These are phyloP conservation scores for Ephestia elutella DNA, from an alignment of 1,140 invertebrate genomes.

Conservation along the genomic window DNA sequence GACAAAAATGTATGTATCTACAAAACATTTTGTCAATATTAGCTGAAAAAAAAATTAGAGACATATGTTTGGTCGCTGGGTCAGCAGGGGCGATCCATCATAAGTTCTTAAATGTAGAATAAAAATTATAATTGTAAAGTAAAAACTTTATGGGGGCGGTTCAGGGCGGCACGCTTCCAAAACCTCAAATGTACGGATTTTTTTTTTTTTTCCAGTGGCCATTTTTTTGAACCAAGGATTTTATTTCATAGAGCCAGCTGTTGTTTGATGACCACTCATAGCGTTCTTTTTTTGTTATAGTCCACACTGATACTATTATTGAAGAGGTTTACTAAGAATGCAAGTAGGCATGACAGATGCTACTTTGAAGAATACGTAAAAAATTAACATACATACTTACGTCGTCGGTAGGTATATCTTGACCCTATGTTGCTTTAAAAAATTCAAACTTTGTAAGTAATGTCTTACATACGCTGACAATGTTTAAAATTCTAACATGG, in stretches of 20 bases:
- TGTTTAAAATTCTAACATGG: background rate
- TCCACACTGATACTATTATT: constrained; percentile 48
- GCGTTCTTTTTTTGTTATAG: constrained; percentile 40
- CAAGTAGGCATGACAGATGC: constrained; percentile 15
- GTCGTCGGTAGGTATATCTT: background rate
- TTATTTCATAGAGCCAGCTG: constrained; percentile 40
- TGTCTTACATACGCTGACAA: background rate
- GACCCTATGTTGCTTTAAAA: constrained; percentile 2
- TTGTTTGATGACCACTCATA: constrained; percentile 64
- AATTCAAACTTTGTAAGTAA: background rate
- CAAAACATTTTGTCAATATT: too few species aligned
- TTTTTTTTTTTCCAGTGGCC: constrained; percentile 35
- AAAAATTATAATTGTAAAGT: constrained; percentile 12
- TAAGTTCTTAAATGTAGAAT: constrained; percentile 21
- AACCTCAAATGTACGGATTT: constrained; percentile 42
- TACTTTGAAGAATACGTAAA: constrained; percentile 17
- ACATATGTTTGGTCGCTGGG: constrained; percentile 32
- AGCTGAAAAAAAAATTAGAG: too few species aligned
- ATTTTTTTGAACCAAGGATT: constrained; percentile 9
- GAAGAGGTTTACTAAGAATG: constrained; percentile 33
- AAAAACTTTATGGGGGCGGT: constrained; percentile 57
- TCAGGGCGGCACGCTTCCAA: constrained; percentile 55
- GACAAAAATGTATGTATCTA: too few species aligned
- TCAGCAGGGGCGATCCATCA: constrained; percentile 23
- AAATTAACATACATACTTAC: constrained; percentile 7